Conservation (phyloP, 2,113 vertebrate species). For the Lethenteron camtschaticum region DNA sequence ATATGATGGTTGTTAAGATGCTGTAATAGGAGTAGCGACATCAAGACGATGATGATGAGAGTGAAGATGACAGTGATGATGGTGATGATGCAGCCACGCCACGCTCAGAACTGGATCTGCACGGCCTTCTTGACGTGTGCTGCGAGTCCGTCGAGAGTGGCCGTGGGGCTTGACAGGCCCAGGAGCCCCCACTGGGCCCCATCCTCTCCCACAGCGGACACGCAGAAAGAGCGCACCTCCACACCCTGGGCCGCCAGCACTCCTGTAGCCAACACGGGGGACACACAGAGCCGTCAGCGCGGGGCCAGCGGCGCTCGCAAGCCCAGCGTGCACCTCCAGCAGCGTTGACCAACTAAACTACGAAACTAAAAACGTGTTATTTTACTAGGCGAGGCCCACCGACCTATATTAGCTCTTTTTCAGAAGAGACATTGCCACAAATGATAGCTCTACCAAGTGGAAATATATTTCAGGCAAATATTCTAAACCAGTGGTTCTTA, state of each 20-base stretch:
- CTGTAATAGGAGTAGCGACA: background rate
- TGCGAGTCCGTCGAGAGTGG: conserved; percentile 29
- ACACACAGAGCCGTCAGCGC: background rate
- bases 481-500: no score
- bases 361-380: background rate
- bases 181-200: conserved; percentile 44
- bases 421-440: background rate
- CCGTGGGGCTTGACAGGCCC: conserved; percentile 31
- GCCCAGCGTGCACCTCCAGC: no score
- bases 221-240: conserved; percentile 48
- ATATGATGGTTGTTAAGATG: background rate
- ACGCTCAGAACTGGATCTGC: conserved; percentile 31
- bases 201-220: conserved; percentile 16
- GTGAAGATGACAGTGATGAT: background rate
- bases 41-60: background rate
- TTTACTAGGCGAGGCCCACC: background rate
- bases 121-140: conserved; percentile 26
- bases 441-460: no score
- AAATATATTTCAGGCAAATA: no score
- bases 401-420: background rate
- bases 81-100: accelerated
- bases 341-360: background rate
- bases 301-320: no score
- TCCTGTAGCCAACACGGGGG: conserved; percentile 22
- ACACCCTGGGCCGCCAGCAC: conserved; percentile 29